phyloP scores from a whole-genome alignment of 2,797 vertebrate species.

The Trematomus bernacchii region DNA sequence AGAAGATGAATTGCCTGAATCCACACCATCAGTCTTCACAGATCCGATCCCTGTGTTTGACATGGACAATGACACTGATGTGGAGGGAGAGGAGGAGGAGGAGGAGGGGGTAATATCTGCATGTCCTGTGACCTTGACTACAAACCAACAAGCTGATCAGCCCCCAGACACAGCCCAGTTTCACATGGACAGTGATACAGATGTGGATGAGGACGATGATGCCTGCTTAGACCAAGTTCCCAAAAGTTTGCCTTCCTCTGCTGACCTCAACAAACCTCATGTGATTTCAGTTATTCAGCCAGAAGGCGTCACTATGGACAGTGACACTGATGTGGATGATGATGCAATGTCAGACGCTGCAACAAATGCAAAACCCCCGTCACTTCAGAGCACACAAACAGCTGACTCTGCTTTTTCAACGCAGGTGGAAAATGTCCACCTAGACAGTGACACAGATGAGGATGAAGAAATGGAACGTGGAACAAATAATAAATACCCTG shows the following conservation, averaged over 20 bases:
- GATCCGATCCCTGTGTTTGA: constrained; percentile 54
- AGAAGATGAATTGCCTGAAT: constrained; percentile 29
- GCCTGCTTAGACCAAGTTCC: neutral
- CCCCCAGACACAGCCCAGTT: constrained; percentile 46
- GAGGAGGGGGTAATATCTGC: constrained; percentile 6
- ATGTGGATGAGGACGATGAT: constrained; percentile 71
- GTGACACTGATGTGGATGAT: constrained; percentile 84
- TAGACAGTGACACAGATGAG: constrained; percentile 77
- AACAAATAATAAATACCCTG: constrained; percentile 23
- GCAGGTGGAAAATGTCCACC: constrained; percentile 48
- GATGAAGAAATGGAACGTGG: constrained; percentile 43
- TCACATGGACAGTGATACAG: constrained; percentile 79
- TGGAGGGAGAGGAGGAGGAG: constrained; percentile 64
- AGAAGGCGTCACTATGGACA: constrained; percentile 74
- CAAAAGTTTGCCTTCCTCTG: constrained; percentile 20
- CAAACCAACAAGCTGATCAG: constrained; percentile 31
- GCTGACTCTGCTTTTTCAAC: constrained; percentile 32
- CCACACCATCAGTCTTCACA: constrained; percentile 18
- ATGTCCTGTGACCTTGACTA: constrained; percentile 17
- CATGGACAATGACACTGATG: constrained; percentile 80
- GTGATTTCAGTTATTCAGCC: constrained; percentile 37
- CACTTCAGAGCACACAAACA: constrained; percentile 13
- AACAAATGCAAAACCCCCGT: constrained; percentile 34
- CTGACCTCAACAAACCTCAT: constrained; percentile 26
- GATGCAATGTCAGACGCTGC: constrained; percentile 40